phyloP scores from a whole-genome alignment of 92 coral and sea anemone genomes.

The Actinernus sp. region DNA sequence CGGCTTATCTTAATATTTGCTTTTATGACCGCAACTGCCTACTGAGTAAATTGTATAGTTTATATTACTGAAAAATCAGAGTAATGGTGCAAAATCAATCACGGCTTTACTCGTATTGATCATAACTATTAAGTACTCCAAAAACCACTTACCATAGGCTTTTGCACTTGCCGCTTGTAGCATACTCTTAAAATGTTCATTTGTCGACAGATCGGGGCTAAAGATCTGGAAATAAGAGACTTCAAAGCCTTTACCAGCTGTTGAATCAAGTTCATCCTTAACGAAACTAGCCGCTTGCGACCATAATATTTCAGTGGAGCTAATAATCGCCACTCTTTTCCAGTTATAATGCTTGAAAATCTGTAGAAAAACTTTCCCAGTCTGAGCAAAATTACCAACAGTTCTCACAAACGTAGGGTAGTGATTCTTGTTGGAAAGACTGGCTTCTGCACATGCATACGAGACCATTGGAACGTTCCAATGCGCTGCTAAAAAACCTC shows the following conservation, averaged over 20 bases:
- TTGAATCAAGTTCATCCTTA: conserved; percentile 48
- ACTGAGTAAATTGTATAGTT: too few species aligned
- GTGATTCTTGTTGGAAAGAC: conserved; percentile 46
- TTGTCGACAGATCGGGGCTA: conserved; percentile 40
- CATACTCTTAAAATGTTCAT: conserved; percentile 50
- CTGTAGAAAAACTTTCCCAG: conserved; percentile 56
- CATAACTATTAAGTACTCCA: too few species aligned
- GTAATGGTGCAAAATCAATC: too few species aligned
- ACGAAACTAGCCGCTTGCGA: conserved; percentile 67
- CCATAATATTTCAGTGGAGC: conserved; percentile 77
- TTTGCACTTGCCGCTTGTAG: conserved; percentile 61
- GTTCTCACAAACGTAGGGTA: conserved; percentile 87
- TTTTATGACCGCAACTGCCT: too few species aligned
- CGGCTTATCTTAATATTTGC: too few species aligned
- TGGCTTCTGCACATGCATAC: conserved; percentile 72
- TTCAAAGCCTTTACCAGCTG: background rate
- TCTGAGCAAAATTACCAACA: conserved; percentile 57
- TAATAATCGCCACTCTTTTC: conserved; percentile 70
- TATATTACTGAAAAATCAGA: too few species aligned
- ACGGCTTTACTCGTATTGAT: too few species aligned
- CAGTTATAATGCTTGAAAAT: conserved; percentile 66
- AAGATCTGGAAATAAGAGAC: conserved; percentile 74
- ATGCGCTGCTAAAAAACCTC: too few species aligned
- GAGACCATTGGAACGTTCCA: too few species aligned
- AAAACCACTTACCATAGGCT: conserved; percentile 72